A percentile compares a stretch with the other conserved stretches of the same genome.
These are phyloP conservation scores for Drosophila formosana DNA, from an alignment of 2,888 invertebrate genomes.

Conservation along the genomic window DNA sequence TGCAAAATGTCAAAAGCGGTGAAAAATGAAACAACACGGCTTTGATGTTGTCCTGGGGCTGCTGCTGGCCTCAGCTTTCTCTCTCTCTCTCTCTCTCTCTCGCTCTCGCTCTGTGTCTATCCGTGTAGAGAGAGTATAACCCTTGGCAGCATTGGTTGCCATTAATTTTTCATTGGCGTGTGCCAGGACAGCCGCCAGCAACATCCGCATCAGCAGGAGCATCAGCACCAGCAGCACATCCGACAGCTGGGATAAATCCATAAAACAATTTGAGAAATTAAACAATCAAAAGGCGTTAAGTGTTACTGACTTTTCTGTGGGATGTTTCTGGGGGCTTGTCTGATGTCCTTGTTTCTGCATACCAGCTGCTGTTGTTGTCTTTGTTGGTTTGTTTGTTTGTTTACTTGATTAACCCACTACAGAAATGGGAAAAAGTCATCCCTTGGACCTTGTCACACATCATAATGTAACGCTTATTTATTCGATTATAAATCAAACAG, in stretches of 20 bases:
- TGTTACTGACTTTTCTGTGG: slow-evolving; percentile 69
- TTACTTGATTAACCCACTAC: slow-evolving; percentile 72
- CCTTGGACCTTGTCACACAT: slow-evolving; percentile 50
- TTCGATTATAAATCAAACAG: slow-evolving; percentile 34
- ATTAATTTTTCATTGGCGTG: slow-evolving; percentile 81
- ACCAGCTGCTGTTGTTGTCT: slow-evolving; percentile 35
- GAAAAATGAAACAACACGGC: slow-evolving; percentile 76
- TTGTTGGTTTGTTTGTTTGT: slow-evolving; percentile 56
- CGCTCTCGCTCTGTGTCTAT: background rate
- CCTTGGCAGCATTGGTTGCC: slow-evolving; percentile 53
- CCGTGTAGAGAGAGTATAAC: slow-evolving; percentile 35
- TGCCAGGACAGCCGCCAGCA: slow-evolving; percentile 44
- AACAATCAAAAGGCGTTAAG: slow-evolving; percentile 82
- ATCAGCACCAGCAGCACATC: slow-evolving; percentile 24
- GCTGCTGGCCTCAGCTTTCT: background rate
- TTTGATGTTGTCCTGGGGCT: slow-evolving; percentile 68
- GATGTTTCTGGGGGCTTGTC: slow-evolving; percentile 23
- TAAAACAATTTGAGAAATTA: slow-evolving; percentile 81
- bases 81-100: background rate
- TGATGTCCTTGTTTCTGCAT: slow-evolving; percentile 19
- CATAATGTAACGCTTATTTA: slow-evolving; percentile 47
- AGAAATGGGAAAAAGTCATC: slow-evolving; percentile 10
- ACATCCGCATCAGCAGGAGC: slow-evolving; percentile 11
- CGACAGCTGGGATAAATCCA: slow-evolving; percentile 76
- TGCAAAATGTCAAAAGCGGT: slow-evolving; percentile 80